Conservation (phyloP, 2,888 invertebrate genomes). For the Atrina japonica region DNA sequence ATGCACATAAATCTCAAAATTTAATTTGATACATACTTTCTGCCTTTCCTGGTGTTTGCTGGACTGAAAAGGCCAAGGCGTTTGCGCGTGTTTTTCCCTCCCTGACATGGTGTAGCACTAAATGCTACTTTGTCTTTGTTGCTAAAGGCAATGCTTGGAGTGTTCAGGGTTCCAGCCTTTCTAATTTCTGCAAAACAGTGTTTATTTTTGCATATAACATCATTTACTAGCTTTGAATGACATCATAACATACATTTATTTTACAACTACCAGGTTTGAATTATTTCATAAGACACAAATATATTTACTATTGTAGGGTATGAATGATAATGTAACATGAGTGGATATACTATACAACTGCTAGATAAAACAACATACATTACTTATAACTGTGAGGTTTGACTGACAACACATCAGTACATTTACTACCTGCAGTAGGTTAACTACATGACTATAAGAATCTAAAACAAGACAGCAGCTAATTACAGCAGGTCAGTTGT, state of each 20-base stretch:
- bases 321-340: neutral
- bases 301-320: neutral
- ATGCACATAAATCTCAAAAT: too few relatives aligned
- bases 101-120: constrained; percentile 56
- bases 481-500: too few relatives aligned
- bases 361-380: too few relatives aligned
- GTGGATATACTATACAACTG: too few relatives aligned
- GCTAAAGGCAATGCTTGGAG: constrained; percentile 63
- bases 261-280: too few relatives aligned
- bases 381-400: too few relatives aligned
- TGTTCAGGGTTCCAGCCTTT: constrained; percentile 50
- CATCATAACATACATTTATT: too few relatives aligned
- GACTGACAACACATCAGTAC: too few relatives aligned
- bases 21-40: constrained; percentile 47
- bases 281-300: neutral
- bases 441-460: too few relatives aligned
- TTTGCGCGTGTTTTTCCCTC: constrained; percentile 61
- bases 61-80: constrained; percentile 68
- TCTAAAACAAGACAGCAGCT: too few relatives aligned
- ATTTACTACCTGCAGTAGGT: too few relatives aligned
- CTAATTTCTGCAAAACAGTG: constrained; percentile 47
- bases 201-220: too few relatives aligned
- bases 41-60: constrained; percentile 61
- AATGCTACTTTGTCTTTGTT: constrained; percentile 49
- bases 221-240: neutral